phyloP scores from a whole-genome alignment of 92 coral and sea anemone genomes.

The Porites rus region DNA sequence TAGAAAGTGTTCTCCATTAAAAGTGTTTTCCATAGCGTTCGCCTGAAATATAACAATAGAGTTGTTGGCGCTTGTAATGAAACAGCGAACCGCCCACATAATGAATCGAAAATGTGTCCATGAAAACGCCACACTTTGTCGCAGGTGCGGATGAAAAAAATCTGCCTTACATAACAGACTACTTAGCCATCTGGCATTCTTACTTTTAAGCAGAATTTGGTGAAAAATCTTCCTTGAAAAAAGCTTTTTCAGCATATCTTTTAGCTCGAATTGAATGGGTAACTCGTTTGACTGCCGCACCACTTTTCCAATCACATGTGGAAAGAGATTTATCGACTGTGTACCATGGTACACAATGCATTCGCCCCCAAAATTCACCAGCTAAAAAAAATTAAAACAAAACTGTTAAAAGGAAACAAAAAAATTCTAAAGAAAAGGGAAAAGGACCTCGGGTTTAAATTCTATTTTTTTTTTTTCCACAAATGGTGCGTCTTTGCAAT shows the following conservation, averaged over 20 bases:
- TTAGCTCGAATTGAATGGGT: not conserved
- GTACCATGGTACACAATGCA: not conserved
- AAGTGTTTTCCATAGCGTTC: slow-evolving; percentile 30
- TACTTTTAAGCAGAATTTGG: no score
- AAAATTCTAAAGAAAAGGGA: not conserved
- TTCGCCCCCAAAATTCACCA: not conserved
- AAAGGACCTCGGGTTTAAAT: not conserved
- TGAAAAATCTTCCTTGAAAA: no score
- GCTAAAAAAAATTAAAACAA: not conserved
- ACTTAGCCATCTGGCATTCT: not conserved
- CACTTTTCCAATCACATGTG: not conserved
- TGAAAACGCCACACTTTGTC: not conserved
- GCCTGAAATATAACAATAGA: slow-evolving; percentile 11
- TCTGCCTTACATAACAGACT: slow-evolving; percentile 9
- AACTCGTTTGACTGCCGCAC: not conserved
- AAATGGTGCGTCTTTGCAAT: not conserved
- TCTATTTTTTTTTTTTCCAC: not conserved
- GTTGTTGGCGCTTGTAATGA: slow-evolving; percentile 11
- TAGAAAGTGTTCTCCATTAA: slow-evolving; percentile 14
- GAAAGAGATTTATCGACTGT: not conserved
- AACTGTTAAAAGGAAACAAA: not conserved
- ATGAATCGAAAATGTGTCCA: slow-evolving; percentile 4
- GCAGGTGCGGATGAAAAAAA: slow-evolving; percentile 23
- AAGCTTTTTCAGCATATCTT: not conserved
- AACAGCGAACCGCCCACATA: slow-evolving; percentile 1